These are phyloP conservation scores for Sapayoa aenigma DNA, from an alignment of 2,113 vertebrate genomes.

Conservation along the genomic window DNA sequence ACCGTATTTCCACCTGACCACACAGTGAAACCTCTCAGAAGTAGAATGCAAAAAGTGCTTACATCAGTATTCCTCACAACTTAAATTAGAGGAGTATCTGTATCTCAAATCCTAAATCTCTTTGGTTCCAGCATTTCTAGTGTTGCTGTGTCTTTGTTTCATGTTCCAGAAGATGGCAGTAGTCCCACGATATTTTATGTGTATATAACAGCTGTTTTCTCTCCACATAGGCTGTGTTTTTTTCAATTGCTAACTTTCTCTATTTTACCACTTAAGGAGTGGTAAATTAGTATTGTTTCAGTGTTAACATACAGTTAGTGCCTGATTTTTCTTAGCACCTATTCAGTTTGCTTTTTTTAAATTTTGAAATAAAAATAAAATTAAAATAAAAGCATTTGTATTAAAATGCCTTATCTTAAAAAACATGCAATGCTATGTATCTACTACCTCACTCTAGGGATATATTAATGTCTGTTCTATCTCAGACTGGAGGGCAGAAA, in stretches of 20 bases:
- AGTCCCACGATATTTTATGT: neutral
- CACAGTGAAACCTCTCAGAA: neutral
- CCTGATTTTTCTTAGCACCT: neutral
- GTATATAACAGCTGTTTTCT: rapidly evolving
- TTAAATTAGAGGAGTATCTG: neutral
- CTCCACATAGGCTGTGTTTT: rapidly evolving
- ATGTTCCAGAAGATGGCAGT: slow-evolving; percentile 67
- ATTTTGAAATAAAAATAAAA: neutral
- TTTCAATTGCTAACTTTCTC: neutral
- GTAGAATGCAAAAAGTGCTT: neutral
- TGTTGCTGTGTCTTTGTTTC: neutral
- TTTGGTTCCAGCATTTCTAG: rapidly evolving
- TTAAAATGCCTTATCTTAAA: neutral
- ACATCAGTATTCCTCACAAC: neutral
- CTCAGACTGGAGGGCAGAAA: neutral
- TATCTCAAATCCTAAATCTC: neutral
- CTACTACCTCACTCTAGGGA: neutral
- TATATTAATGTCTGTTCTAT: neutral
- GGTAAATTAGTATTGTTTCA: neutral
- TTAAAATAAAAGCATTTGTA: neutral
- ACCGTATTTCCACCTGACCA: rapidly evolving
- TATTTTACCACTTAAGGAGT: neutral
- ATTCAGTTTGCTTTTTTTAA: neutral
- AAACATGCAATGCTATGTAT: neutral
- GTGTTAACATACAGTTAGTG: neutral